A percentile compares a stretch with the other conserved stretches of the same genome.
Conservation (phyloP, 2,113 vertebrate species). For the Mesitornis unicolor region DNA sequence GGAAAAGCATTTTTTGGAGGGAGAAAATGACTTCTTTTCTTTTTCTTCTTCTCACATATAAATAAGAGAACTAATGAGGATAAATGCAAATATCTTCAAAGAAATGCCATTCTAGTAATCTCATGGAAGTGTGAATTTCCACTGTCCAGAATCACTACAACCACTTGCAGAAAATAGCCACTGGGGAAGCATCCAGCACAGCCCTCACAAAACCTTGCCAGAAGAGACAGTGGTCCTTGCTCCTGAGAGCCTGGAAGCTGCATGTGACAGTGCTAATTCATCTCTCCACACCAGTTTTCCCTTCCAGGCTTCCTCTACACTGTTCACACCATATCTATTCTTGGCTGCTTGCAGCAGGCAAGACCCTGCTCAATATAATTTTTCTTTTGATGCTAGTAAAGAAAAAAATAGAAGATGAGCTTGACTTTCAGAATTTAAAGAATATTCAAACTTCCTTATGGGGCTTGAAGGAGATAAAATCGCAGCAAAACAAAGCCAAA, state of each 20-base stretch:
- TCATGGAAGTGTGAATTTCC: neutral
- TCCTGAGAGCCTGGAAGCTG: neutral
- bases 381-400: neutral
- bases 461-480: neutral
- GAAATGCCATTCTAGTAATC: neutral
- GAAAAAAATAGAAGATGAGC: neutral
- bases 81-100: neutral
- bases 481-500: accelerated
- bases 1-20: neutral
- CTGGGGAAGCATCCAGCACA: neutral
- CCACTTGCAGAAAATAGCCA: neutral
- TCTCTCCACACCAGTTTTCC: neutral
- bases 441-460: neutral
- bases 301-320: neutral
- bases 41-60: neutral
- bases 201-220: neutral
- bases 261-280: neutral
- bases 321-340: neutral
- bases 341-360: neutral
- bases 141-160: neutral
- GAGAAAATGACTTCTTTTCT: neutral
- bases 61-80: neutral
- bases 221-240: neutral
- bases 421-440: neutral
- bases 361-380: neutral